These are phyloP conservation scores for Tinea trinotella DNA, from an alignment of 2,888 invertebrate species.

Conservation along the genomic window DNA sequence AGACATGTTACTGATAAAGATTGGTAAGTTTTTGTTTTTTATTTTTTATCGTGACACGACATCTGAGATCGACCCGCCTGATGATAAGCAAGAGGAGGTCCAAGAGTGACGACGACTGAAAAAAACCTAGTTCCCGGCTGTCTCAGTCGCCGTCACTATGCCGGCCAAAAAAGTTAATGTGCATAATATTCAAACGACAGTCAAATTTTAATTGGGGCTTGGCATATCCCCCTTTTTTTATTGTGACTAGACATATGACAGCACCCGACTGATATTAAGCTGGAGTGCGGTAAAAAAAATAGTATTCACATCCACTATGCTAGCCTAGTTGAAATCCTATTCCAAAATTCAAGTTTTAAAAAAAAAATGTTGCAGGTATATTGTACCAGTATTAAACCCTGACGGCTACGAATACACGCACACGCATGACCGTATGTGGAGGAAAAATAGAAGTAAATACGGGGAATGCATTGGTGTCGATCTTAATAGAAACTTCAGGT, in stretches of 20 bases:
- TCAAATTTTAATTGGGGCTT: not conserved
- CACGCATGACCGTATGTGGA: slow-evolving; percentile 84
- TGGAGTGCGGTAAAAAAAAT: no score
- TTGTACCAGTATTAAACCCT: slow-evolving; percentile 83
- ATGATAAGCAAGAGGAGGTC: no score
- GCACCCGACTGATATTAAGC: no score
- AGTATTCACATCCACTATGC: no score
- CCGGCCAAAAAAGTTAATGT: not conserved
- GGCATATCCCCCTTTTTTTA: no score
- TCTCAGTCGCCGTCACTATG: no score
- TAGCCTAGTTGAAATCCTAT: no score
- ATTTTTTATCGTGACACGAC: not conserved
- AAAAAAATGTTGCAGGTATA: slow-evolving; percentile 67
- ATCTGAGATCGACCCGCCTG: no score
- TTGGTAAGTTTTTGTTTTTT: slow-evolving; percentile 71
- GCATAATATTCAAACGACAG: not conserved
- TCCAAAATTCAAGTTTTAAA: no score
- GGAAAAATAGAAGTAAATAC: slow-evolving; percentile 76
- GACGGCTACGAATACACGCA: slow-evolving; percentile 91
- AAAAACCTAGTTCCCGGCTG: no score
- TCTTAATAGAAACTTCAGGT: slow-evolving; percentile 89
- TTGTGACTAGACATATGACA: no score
- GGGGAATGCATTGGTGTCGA: slow-evolving; percentile 78
- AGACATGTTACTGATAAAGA: slow-evolving; percentile 82
- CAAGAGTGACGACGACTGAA: no score